Base-by-base conservation (phyloP, 1,140 invertebrate species). In the Colletes gigas region DNA sequence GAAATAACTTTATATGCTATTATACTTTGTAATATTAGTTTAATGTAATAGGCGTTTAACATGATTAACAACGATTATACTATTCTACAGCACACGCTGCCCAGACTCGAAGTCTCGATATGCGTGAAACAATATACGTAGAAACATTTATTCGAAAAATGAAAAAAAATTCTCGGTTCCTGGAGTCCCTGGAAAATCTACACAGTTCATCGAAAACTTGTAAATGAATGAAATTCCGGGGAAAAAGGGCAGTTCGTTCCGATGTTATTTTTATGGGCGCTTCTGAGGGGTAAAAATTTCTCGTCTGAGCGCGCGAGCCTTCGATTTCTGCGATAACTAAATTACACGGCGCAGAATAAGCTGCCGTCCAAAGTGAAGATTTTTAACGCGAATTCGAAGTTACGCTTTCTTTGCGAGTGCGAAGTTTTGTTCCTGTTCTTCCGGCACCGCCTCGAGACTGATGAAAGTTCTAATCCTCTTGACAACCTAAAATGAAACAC, bases 401-500 rank as follows among this genome's bases (percentile, higher is more conserved):
- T 52, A 7, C 17, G 39, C 15, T 57, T 15, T 62, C 69, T 66
- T 79, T 79, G 76, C 59, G 19, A 50, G 4, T 10, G 6, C 17
- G 59, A 66, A 50, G 21, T 30, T 72, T 14, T 30, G 63, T 39
- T 63, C 21, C 44, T 69, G 73, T 69, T 63, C 12, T 17, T 8
- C 1, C 72, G 57, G 55, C 54, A 77, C 62, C 83, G 65, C 68
- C 68, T 10, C 72, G 79, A 81, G 84, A 85, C 84, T 83, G 84
- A 85, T 85, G 84, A 85, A 85, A 85, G 78, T 82, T 85, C 84
- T 83, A 83, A 87, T 83, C 81, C 85, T 82, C 77, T 86, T 82
- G 83, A 87, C 85, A 86, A 80, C 62, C 41, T 60, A 70, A 66
- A 78, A 72, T 75, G 74, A 77, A 84, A 73, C 84, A 70, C 78